A percentile compares a stretch with the other conserved stretches of the same genome.
Evolutionary conservation across 2,797 vertebrate genomes (phyloP).

Genomic region (Sebastes steindachneri): DNA sequence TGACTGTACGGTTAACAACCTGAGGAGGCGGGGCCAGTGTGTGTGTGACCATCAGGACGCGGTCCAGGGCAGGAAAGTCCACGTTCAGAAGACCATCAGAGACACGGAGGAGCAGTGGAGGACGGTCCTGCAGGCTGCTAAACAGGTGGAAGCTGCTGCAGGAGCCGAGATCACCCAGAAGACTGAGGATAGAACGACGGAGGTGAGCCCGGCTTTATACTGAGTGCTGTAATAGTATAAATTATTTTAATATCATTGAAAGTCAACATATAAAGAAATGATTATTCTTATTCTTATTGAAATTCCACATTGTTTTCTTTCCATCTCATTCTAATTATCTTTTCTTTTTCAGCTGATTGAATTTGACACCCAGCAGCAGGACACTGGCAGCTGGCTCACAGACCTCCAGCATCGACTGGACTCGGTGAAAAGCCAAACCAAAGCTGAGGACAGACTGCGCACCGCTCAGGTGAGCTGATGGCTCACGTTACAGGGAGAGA

Average conservation of each 20-base stretch:
- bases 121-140: conserved; percentile 41
- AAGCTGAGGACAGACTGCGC: conserved; percentile 76
- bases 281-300: background rate
- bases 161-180: conserved; percentile 52
- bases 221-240: background rate
- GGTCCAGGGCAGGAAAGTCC: conserved; percentile 46
- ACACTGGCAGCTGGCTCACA: conserved; percentile 76
- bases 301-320: no score
- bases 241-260: background rate
- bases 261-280: background rate
- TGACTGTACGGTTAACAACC: conserved; percentile 80
- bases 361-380: conserved; percentile 74
- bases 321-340: background rate
- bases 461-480: conserved; percentile 81
- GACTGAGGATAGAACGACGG: conserved; percentile 45
- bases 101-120: conserved; percentile 78
- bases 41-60: conserved; percentile 65
- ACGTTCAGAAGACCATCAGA: conserved; percentile 65
- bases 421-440: conserved; percentile 68
- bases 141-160: conserved; percentile 32
- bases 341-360: conserved; percentile 48
- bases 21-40: conserved; percentile 73
- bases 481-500: background rate
- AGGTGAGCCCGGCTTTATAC: conserved; percentile 43
- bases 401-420: conserved; percentile 77